Base-by-base conservation (phyloP, 2,888 invertebrate genomes). In the Agrotis exclamationis region DNA sequence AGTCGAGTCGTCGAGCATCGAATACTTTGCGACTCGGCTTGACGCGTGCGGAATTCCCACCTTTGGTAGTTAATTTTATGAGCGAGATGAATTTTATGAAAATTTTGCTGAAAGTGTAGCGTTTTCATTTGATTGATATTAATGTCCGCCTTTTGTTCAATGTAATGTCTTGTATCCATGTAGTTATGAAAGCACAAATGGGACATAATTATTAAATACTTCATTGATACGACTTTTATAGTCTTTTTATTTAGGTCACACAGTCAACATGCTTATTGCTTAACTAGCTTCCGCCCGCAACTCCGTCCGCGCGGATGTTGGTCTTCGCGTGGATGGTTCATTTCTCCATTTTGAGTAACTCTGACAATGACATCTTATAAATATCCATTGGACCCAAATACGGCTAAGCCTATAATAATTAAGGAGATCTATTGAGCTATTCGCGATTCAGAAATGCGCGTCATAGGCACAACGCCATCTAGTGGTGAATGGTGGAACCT, bases 1-100 rank as follows among this genome's bases (percentile, higher is more conserved):
- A 76, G 65, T 81, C 50, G 76, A 76, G 77, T 57, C 22, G 57
- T 51, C 39, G 56, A 65, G 64, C 44, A 69, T 80, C 58, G 72
- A 81, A 57, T 63, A 82, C 54, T 64, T 71, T 20, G 47, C 14
- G 48, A 72, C 66, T 66, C 16, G 50, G 73, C n/a, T 63, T 14
- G 50, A 63, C 53, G 66, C 65, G 63, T 45, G 62, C 60, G 13
- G 62, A 73, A 62, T 54, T 67, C 11, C 20, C 64, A 60, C 66
- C 51, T 33, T 59, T 45, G 56, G 58, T 51, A 18, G 47, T 68
- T 68, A 63, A 77, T 82, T 78, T 67, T 56, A 58, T 18, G 53
- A 65, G 68, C 56, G 18, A 57, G 18, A 63, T 18, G 58, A 63
- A 60, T 69, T 70, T 69, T 65, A 70, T 63, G 64, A 58, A 58